Base-by-base conservation (phyloP, 1,140 invertebrate species). In the Heliconius eleuchia region DNA sequence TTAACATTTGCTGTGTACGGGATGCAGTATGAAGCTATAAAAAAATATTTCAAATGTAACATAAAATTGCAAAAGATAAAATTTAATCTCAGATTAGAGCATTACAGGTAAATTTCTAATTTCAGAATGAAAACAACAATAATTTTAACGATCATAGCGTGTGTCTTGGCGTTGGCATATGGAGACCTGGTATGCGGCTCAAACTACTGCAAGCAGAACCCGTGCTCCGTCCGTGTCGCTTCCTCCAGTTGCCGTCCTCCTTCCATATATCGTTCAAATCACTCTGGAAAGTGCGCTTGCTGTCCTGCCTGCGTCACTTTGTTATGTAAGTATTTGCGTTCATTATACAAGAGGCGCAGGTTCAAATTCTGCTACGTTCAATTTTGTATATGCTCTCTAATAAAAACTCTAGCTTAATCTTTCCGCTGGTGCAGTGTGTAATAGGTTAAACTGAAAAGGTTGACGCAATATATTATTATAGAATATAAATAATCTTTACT, bases 281-380 rank as follows among this genome's bases (percentile, higher is more conserved):
- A 94, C 82, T 83, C 92, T 18, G 93, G 93, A 78, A 93, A 93
- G 77, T 94, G 93, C 77, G 93, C 89, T 50, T 94, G 93, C 80
- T 94, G 93, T 60, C 91, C 92, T 9, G 93, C 93, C 37, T 94
- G 93, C 57, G 92, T 94, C 18, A 91, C 89, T 8, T 82, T 89
- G 16, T 79, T 94, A 5, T 74, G 93, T 94, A 88, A 83, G 89
- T 89, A 72, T 39, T 39, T 52, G 4, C 50, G 50, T 18, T 19
- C 18, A 52, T 6, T 52, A 18, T 19, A 52, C 39, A 42, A 42
- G 11, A 46, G 42, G 13, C 42, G 42, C 42, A 4, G 42, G 11
- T 46, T 46, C 13, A 46, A 46, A 46, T 13, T 13, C 42, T 8
- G 42, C 42, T 11, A 42, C 11, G 9, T 11, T 42, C 0, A 42